phyloP scores from a whole-genome alignment of 2,888 invertebrate species.

The Oscheius onirici region DNA sequence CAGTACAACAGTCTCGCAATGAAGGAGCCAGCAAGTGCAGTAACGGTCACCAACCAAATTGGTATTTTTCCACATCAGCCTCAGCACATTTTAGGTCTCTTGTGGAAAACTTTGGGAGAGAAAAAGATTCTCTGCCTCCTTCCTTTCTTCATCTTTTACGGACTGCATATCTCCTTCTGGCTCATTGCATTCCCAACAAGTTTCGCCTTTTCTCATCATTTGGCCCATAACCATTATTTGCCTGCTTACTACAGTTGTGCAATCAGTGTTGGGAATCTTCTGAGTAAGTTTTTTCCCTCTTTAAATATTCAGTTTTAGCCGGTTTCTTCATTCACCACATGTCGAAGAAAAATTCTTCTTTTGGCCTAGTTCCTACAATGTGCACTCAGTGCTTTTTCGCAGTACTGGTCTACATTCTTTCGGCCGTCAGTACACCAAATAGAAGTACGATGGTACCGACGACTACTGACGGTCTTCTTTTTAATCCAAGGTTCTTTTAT shows the following conservation, averaged over 20 bases:
- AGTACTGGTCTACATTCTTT: not conserved
- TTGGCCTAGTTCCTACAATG: conserved; percentile 33
- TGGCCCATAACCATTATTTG: conserved; percentile 26
- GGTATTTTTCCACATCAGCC: not conserved
- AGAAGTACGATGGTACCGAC: conserved; percentile 24
- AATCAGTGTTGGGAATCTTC: conserved; percentile 26
- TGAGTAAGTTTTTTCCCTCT: conserved; percentile 9
- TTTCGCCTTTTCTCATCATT: conserved; percentile 26
- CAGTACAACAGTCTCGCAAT: conserved; percentile 22
- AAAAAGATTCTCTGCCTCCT: conserved; percentile 17
- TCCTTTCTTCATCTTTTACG: conserved; percentile 34
- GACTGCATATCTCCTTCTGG: conserved; percentile 30
- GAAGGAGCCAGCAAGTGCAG: conserved; percentile 6
- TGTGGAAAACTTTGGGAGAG: conserved; percentile 19
- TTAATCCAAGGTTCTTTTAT: conserved; percentile 19
- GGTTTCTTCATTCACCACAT: conserved; percentile 30
- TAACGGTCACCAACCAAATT: conserved; percentile 28
- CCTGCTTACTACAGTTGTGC: conserved; percentile 23
- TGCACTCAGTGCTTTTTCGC: conserved; percentile 3
- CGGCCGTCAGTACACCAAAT: conserved; percentile 15
- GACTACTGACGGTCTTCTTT: conserved; percentile 11
- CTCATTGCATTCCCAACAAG: conserved; percentile 28
- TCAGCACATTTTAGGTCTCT: conserved; percentile 16
- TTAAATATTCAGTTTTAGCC: not conserved
- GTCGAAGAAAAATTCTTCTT: conserved; percentile 29